phyloP scores from a whole-genome alignment of 2,797 vertebrate species.

The Anabas testudineus region DNA sequence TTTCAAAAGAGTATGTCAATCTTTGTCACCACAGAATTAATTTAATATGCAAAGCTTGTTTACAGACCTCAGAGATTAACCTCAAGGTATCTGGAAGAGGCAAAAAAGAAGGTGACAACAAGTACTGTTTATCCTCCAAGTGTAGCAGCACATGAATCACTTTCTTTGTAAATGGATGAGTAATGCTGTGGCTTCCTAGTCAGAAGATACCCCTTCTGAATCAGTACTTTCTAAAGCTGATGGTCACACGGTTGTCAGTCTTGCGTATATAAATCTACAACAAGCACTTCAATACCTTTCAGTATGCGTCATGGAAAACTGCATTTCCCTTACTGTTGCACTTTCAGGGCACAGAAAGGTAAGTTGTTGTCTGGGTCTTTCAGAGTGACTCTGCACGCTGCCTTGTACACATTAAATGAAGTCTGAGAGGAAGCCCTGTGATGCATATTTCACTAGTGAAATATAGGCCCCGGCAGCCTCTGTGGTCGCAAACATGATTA shows the following conservation, averaged over 20 bases:
- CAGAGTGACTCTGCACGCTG: neutral
- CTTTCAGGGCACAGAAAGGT: neutral
- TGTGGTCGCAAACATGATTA: too few relatives aligned
- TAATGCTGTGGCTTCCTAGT: slow-evolving; percentile 3
- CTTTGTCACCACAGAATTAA: neutral
- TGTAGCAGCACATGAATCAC: slow-evolving; percentile 1
- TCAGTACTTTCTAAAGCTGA: neutral
- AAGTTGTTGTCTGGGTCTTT: neutral
- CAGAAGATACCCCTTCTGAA: neutral
- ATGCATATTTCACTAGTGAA: neutral
- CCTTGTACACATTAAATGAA: neutral
- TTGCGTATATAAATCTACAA: neutral
- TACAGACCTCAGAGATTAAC: neutral
- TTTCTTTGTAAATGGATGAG: slow-evolving; percentile 28
- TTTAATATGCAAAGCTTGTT: neutral
- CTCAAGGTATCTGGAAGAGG: neutral
- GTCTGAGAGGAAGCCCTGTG: neutral
- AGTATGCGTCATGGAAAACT: neutral
- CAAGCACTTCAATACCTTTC: neutral
- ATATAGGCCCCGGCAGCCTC: too few relatives aligned
- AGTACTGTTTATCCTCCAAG: neutral
- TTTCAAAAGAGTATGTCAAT: too few relatives aligned
- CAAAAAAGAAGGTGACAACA: too few relatives aligned
- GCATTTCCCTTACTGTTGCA: neutral
- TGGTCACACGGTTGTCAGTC: neutral